Base-by-base conservation (phyloP, 2,888 invertebrate genomes). In the Agriopis marginaria region DNA sequence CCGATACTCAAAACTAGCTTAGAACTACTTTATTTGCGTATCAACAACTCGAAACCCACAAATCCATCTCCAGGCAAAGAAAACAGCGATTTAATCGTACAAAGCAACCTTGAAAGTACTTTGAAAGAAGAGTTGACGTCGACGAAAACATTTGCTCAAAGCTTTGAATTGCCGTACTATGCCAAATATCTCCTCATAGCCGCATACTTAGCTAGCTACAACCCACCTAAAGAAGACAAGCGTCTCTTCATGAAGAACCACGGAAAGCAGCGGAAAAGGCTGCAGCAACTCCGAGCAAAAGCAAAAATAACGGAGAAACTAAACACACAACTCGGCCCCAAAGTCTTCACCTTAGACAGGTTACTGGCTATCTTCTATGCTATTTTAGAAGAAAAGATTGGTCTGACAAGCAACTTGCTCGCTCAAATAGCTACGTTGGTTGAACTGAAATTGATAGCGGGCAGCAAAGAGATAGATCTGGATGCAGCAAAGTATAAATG, bases 121-220 rank as follows among this genome's bases (percentile, higher is more conserved):
- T 78, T 93, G n/a, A 91, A 89, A 84, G 90, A 93, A 51, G 92
- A 94, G 63, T 74, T 94, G 1, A 89, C 88, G 32, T 93, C 94
- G 32, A 92, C 95, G 11, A 95, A 94, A 73, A 94, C 94, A 42
- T 90, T 96, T 77, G 96, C 96, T 0, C 96, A 96, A 74, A 96
- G 96, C 63, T 95, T 97, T 45, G 97, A 98, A 81, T 85, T 99
- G 5, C 99, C 99, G 0, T 98, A 96, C 84, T 98, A 98, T 89
- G 97, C 98, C 0, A 99, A 99, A 88, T 98, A 96, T 86, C 94
- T 99, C 47, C 92, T 99, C 4, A 97, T 99, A 40, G 98, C 99
- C 8, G 97, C 98, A 0, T 99, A 98, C 86, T 92, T 99, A 71
- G 99, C 99, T 0, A 99, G 99, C 45, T 98, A 98, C 86, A 99